Percentiles rank a stretch among this genome's conserved stretches.
Evolutionary conservation across 2,113 vertebrate genomes (phyloP).

Genomic region (Vireo altiloquus): DNA sequence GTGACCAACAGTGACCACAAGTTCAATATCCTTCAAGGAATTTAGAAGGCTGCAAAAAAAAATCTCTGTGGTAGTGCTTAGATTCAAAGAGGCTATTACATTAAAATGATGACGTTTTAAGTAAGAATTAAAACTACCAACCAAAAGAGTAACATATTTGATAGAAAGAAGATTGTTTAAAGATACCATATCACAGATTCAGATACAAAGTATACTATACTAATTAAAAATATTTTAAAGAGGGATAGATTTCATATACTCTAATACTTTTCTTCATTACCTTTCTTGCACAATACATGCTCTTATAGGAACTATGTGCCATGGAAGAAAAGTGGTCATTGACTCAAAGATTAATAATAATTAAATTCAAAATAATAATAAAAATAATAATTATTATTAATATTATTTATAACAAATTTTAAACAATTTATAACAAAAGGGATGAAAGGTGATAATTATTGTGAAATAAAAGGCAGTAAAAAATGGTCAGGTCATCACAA

Average conservation of each 20-base stretch:
- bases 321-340: not conserved
- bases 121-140: not conserved
- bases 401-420: no score
- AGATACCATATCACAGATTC: not conserved
- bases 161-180: not conserved
- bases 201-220: not conserved
- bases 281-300: not conserved
- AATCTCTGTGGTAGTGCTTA: not conserved
- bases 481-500: not conserved
- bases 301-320: not conserved
- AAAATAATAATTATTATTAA: no score
- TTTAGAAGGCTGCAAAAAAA: not conserved
- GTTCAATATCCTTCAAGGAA: not conserved
- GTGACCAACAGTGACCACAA: not conserved
- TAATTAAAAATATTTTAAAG: not conserved
- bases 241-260: not conserved
- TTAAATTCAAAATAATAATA: not conserved
- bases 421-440: not conserved
- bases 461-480: not conserved
- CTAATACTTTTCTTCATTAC: not conserved
- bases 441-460: not conserved
- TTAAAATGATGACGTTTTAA: not conserved
- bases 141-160: not conserved
- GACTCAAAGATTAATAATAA: not conserved
- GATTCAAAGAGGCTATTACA: not conserved